Percentiles rank a stretch among this genome's conserved stretches.
Evolutionary conservation across 2,113 vertebrate species (phyloP).

Genomic region (Tragulus kanchil): DNA sequence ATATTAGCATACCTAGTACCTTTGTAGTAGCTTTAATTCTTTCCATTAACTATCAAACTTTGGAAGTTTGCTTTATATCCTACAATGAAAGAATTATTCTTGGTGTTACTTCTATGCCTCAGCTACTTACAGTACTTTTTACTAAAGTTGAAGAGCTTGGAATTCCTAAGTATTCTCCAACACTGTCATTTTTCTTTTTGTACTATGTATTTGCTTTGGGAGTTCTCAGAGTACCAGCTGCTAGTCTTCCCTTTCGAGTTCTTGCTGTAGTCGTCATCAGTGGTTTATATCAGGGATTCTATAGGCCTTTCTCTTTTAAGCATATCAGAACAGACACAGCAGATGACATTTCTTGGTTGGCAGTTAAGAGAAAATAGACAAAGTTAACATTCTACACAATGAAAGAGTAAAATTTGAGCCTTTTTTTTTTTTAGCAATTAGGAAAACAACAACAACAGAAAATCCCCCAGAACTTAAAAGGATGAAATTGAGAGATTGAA

Average conservation of each 20-base stretch:
- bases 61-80: background rate
- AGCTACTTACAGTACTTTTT: background rate
- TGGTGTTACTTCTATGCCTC: background rate
- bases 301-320: background rate
- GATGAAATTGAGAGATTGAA: background rate
- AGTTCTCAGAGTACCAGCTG: background rate
- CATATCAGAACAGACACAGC: background rate
- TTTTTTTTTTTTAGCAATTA: slow-evolving; percentile 5
- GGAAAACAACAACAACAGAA: background rate
- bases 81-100: background rate
- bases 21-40: slow-evolving; percentile 23
- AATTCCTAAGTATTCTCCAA: background rate
- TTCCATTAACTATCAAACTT: background rate
- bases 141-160: background rate
- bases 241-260: background rate
- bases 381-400: background rate
- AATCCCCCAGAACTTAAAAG: background rate
- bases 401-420: slow-evolving; percentile 6
- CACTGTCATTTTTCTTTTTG: background rate
- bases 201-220: slow-evolving; percentile 46
- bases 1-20: background rate
- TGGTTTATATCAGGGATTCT: background rate
- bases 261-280: background rate
- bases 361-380: slow-evolving; percentile 12
- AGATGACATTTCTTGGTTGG: background rate